Evolutionary conservation across 2,888 invertebrate genomes (phyloP), one percentile per base, ranked within the genome.

Genomic region (Mimumesa dahlbomi): DNA sequence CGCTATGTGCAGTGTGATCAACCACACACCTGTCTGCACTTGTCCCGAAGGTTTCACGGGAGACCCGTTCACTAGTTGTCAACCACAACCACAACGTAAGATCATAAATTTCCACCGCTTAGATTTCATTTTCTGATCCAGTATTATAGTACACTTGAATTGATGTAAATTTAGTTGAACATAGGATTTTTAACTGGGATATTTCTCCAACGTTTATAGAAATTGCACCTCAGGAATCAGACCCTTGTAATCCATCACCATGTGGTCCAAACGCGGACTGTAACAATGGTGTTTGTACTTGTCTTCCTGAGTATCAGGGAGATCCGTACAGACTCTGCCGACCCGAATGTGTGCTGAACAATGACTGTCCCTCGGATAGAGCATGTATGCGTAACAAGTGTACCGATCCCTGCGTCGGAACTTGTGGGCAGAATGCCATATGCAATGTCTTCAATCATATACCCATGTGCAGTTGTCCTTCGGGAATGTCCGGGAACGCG

Each of bases 171-270:
- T n/a, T n/a, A n/a, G n/a, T n/a, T n/a, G n/a, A n/a, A n/a, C n/a
- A n/a, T n/a, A n/a, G n/a, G n/a, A n/a, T n/a, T n/a, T n/a, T n/a
- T n/a, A n/a, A n/a, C n/a, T n/a, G n/a, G n/a, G n/a, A n/a, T n/a
- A n/a, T n/a, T n/a, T n/a, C n/a, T n/a, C n/a, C n/a, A n/a, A n/a
- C n/a, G n/a, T 61, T 58, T 49, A 9, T 52, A 70, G 70, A 16
- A 2, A 0, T n/a, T 4, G 29, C 48, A 0, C 43, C 58, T 4
- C 64, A 61, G 9, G 56, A 11, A 81, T 72, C 61, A 14, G 94
- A 96, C 87, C 95, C 94, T 11, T 97, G 97, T 90, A 93, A 93
- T 84, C 93, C 94, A 5, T 92, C 94, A 9, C 93, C 95, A 2
- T 93, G 93, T 82, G 93, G 93, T 29, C 7, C 70, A 0, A 79